A percentile compares a stretch with the other conserved stretches of the same genome.
phyloP scores from a whole-genome alignment of 35 echinoderm and acorn worm genomes.

The Heliocidaris tuberculata region DNA sequence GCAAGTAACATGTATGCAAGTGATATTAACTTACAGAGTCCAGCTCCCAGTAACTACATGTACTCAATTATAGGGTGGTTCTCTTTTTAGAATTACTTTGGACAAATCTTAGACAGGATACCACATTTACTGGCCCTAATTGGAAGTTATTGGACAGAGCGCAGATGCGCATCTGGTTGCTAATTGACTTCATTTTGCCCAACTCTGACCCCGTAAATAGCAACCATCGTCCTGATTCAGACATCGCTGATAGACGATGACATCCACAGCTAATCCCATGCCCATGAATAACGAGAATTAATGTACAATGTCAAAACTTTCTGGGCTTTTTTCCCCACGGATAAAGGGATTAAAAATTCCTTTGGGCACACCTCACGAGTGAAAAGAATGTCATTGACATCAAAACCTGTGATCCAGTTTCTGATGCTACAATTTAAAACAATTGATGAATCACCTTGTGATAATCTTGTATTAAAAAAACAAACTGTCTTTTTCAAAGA shows the following conservation, averaged over 20 bases:
- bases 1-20: background rate
- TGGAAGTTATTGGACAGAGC: background rate
- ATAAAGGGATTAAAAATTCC: background rate
- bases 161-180: background rate
- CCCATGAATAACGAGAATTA: background rate
- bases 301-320: background rate
- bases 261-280: background rate
- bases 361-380: background rate
- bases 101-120: background rate
- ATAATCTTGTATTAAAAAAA: background rate
- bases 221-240: background rate
- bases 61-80: background rate
- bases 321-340: background rate
- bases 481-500: background rate
- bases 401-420: background rate
- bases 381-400: background rate
- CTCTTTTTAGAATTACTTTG: background rate
- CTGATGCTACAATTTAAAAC: background rate
- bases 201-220: background rate
- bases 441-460: background rate
- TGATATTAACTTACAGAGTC: background rate
- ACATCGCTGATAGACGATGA: background rate
- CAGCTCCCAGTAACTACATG: background rate
- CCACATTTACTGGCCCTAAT: background rate
- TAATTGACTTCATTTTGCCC: background rate